A percentile compares a stretch with the other conserved stretches of the same genome.
phyloP scores from a whole-genome alignment of 2,888 invertebrate species.

The Xestia c-nigrum region DNA sequence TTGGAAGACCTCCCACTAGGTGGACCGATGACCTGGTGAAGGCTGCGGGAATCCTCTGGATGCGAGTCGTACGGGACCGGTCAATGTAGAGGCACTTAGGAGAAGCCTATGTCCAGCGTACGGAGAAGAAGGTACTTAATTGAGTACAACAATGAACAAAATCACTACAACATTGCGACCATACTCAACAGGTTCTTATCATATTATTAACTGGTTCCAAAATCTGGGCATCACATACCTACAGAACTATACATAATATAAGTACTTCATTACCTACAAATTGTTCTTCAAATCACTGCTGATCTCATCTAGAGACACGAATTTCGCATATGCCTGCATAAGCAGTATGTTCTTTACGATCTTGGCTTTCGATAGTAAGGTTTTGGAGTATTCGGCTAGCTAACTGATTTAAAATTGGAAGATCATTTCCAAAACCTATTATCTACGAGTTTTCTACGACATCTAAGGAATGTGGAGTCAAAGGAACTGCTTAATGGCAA shows the following conservation, averaged over 20 bases:
- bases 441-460: background rate
- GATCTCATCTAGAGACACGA: background rate
- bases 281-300: background rate
- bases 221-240: background rate
- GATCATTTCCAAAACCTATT: background rate
- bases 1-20: too few species aligned
- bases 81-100: too few species aligned
- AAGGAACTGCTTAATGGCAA: background rate
- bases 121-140: background rate
- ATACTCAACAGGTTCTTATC: background rate
- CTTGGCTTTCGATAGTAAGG: background rate
- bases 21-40: too few species aligned
- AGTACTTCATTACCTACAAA: background rate
- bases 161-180: too few species aligned
- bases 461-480: background rate
- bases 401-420: background rate
- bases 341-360: background rate
- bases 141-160: background rate
- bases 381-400: background rate
- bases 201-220: background rate
- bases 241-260: background rate
- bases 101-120: too few species aligned
- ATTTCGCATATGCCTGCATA: background rate
- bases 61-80: too few species aligned
- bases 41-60: too few species aligned